Conservation (phyloP, 2,797 vertebrate species). For the Sitta carolinensis region DNA sequence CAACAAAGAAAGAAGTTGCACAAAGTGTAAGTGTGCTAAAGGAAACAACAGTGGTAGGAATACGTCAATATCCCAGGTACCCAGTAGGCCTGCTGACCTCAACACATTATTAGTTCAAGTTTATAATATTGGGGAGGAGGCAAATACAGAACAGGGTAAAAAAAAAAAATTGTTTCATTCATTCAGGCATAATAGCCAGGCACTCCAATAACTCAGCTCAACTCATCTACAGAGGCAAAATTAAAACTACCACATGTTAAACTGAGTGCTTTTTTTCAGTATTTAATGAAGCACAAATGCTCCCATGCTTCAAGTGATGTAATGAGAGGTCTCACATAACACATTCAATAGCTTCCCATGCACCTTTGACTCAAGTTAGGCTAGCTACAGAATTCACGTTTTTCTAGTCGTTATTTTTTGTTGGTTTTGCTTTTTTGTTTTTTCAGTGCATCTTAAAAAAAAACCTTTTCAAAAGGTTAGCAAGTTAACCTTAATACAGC, state of each 20-base stretch:
- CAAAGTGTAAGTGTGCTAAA: neutral
- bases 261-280: neutral
- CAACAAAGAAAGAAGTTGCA: neutral
- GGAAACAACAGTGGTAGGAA: neutral
- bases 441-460: slow-evolving; percentile 74
- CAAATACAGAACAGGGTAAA: neutral
- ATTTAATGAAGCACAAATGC: neutral
- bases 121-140: neutral
- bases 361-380: slow-evolving; percentile 19
- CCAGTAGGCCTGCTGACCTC: slow-evolving; percentile 9
- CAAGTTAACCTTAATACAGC: slow-evolving; percentile 47
- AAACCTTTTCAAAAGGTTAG: slow-evolving; percentile 33
- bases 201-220: slow-evolving; percentile 9
- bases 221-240: slow-evolving; percentile 31
- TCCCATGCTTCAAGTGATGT: slow-evolving; percentile 15
- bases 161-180: neutral
- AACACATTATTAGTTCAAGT: slow-evolving; percentile 51
- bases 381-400: slow-evolving; percentile 28
- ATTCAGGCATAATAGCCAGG: neutral
- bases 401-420: slow-evolving; percentile 58
- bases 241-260: slow-evolving; percentile 2
- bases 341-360: slow-evolving; percentile 5
- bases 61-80: slow-evolving; percentile 16
- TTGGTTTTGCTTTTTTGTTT: neutral
- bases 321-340: neutral